Evolutionary conservation across 2,888 invertebrate species (phyloP).

Genomic region (Phasia obesa): DNA sequence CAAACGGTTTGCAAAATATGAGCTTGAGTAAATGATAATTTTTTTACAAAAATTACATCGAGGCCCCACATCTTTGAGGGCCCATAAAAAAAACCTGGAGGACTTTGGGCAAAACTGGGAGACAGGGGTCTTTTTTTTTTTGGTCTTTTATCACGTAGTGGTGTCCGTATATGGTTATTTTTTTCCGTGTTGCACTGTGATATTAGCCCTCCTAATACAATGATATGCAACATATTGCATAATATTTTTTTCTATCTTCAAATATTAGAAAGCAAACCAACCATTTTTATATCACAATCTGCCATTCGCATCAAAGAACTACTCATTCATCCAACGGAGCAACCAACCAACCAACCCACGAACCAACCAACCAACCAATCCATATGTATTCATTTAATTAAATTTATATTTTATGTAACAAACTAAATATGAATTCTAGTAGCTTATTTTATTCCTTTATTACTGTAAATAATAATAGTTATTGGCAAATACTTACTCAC

Average conservation of each 20-base stretch:
- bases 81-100: too few species aligned
- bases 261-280: constrained; percentile 31
- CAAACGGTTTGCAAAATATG: too few species aligned
- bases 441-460: constrained; percentile 53
- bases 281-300: constrained; percentile 28
- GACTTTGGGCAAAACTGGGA: too few species aligned
- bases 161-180: too few species aligned
- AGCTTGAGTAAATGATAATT: too few species aligned
- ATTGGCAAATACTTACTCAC: constrained; percentile 32
- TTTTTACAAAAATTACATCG: too few species aligned
- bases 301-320: not conserved
- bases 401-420: constrained; percentile 69
- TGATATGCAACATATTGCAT: constrained; percentile 39
- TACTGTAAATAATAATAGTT: constrained; percentile 60
- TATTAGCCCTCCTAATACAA: not conserved
- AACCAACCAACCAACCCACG: not conserved
- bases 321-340: not conserved
- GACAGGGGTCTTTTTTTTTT: too few species aligned
- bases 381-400: constrained; percentile 64
- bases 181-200: too few species aligned
- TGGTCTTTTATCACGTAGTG: too few species aligned
- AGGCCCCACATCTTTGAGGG: too few species aligned
- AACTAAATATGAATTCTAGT: constrained; percentile 64
- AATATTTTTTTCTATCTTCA: not conserved
- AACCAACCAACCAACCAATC: constrained; percentile 13